phyloP scores from a whole-genome alignment of 2,113 vertebrate genomes.

The Hemiscyllium ocellatum region DNA sequence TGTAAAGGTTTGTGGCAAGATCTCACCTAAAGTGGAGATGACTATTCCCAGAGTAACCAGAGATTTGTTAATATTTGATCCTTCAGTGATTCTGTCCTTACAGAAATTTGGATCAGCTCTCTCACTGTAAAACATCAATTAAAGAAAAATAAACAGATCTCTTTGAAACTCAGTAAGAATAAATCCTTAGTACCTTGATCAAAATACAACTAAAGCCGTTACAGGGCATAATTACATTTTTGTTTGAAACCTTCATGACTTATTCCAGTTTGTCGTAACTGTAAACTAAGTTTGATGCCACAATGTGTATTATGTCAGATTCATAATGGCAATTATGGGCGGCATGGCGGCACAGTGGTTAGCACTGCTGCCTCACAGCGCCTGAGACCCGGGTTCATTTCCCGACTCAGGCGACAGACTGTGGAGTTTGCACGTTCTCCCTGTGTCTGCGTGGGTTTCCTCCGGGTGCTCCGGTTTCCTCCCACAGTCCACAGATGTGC shows the following conservation, averaged over 20 bases:
- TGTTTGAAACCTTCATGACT: neutral
- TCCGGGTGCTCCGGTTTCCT: no score
- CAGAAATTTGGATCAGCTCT: constrained; percentile 88
- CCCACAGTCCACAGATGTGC: no score
- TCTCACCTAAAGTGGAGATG: constrained; percentile 87
- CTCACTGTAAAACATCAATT: constrained; percentile 63
- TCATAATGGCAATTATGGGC: neutral
- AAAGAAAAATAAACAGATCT: constrained; percentile 11
- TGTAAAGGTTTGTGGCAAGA: constrained; percentile 15
- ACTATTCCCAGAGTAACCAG: constrained; percentile 93
- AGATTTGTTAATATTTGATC: constrained; percentile 96
- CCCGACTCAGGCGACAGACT: no score
- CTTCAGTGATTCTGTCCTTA: constrained; percentile 86
- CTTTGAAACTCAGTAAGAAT: neutral
- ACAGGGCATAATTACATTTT: constrained; percentile 8
- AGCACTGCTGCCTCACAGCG: no score
- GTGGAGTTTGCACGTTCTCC: no score
- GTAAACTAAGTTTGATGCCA: neutral
- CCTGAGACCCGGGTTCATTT: no score
- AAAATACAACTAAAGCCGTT: neutral
- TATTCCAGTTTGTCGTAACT: neutral
- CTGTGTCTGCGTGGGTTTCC: no score
- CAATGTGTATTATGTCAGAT: neutral
- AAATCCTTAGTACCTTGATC: neutral
- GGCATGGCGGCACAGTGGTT: no score